Conservation (phyloP, 2,113 vertebrate genomes). For the Shinisaurus crocodilurus region DNA sequence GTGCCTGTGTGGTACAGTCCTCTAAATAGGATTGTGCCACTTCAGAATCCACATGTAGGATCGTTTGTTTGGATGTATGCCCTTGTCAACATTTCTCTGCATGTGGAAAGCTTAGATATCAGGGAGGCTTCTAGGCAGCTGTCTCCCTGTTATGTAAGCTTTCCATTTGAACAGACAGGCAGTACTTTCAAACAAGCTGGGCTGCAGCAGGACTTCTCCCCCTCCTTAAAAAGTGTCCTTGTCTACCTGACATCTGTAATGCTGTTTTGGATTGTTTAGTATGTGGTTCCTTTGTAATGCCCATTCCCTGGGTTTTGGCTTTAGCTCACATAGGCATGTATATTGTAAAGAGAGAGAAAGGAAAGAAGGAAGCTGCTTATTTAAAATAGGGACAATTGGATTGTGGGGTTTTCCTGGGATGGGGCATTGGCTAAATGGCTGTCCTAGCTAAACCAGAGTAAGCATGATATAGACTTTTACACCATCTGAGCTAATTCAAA, state of each 20-base stretch:
- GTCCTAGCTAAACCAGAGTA: background rate
- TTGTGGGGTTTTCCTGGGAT: background rate
- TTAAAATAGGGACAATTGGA: background rate
- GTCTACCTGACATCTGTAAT: background rate
- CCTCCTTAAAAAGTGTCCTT: background rate
- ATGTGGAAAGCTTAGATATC: background rate
- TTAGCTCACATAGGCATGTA: background rate
- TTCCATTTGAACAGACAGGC: background rate
- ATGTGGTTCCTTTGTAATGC: background rate
- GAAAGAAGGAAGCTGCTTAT: background rate
- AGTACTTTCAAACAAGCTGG: background rate
- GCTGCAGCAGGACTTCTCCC: background rate
- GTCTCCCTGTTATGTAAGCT: background rate
- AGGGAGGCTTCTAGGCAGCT: background rate
- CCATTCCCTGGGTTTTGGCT: background rate
- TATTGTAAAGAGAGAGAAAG: background rate
- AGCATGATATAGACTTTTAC: background rate
- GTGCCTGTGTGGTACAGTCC: background rate
- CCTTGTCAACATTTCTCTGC: background rate
- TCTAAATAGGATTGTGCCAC: background rate
- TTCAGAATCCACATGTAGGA: background rate
- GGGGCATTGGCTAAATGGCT: background rate
- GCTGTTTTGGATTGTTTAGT: background rate
- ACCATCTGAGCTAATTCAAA: background rate
- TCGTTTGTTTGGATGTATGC: background rate